A percentile compares a stretch with the other conserved stretches of the same genome.
Conservation (phyloP, 2,113 vertebrate genomes). For the Recurvirostra avosetta region DNA sequence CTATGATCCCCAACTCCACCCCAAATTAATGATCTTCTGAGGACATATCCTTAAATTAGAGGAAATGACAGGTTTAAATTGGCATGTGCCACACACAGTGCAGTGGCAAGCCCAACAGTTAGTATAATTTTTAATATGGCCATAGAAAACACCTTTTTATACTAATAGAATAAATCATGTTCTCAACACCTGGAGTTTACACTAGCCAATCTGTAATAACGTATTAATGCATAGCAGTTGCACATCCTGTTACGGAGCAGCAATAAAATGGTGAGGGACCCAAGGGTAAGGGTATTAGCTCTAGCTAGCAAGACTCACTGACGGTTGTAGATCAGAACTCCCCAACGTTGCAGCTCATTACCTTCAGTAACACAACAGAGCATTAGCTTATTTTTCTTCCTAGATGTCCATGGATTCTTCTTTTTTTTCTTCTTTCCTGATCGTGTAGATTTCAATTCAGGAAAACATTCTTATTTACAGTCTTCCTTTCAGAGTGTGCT, state of each 20-base stretch:
- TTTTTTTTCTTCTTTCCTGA: background rate
- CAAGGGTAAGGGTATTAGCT: constrained; percentile 18
- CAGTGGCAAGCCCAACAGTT: constrained; percentile 36
- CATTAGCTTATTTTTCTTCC: background rate
- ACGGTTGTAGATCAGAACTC: background rate
- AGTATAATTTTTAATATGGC: constrained; percentile 44
- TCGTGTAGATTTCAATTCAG: background rate
- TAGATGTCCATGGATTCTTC: background rate
- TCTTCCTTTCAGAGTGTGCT: background rate
- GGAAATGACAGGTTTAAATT: constrained; percentile 60
- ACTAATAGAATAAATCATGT: constrained; percentile 58
- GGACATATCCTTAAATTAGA: constrained; percentile 47
- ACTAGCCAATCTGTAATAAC: constrained; percentile 44
- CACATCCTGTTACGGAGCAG: constrained; percentile 53
- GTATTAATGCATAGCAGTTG: constrained; percentile 57
- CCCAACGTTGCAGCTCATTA: background rate
- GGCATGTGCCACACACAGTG: constrained; percentile 51
- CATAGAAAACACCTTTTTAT: constrained; percentile 58
- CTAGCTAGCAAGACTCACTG: background rate
- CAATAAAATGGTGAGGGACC: constrained; percentile 35
- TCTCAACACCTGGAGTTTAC: constrained; percentile 65
- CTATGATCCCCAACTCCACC: background rate
- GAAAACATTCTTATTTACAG: background rate
- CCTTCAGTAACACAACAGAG: background rate
- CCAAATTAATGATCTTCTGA: constrained; percentile 46